Evolutionary conservation across 2,113 vertebrate genomes (phyloP).

Genomic region (Oncorhynchus keta): DNA sequence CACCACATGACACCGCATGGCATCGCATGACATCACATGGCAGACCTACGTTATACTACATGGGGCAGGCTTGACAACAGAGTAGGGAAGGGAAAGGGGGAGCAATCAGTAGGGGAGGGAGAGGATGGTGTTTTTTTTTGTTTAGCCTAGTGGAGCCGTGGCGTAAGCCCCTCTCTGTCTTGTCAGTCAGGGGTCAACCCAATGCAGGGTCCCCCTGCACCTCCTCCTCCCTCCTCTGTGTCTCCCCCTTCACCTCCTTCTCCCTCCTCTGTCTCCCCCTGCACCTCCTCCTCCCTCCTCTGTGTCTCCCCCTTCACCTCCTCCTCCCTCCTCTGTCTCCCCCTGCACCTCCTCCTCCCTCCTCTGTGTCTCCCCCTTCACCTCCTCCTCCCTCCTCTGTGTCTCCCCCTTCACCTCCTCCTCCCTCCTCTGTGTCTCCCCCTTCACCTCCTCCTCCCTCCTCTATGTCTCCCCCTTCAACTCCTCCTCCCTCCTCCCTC

Average conservation of each 20-base stretch:
- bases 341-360: conserved; percentile 41
- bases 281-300: too few species aligned
- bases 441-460: background rate
- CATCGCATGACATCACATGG: too few species aligned
- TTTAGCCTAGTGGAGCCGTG: background rate
- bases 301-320: conserved; percentile 7
- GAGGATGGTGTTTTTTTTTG: background rate
- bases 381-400: too few species aligned
- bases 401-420: background rate
- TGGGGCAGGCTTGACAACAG: background rate
- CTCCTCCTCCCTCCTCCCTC: conserved; percentile 47
- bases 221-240: background rate
- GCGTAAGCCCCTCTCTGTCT: conserved; percentile 62
- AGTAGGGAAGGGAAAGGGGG: background rate
- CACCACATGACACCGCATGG: too few species aligned
- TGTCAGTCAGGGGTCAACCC: conserved; percentile 38
- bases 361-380: too few species aligned
- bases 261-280: conserved; percentile 58
- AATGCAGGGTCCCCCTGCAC: conserved; percentile 1
- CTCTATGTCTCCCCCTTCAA: background rate
- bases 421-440: background rate
- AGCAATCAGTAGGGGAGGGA: conserved; percentile 31
- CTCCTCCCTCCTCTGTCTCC: background rate
- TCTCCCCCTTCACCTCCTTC: conserved; percentile 22
- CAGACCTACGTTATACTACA: too few species aligned